Evolutionary conservation across 2,888 invertebrate species (phyloP), one percentile per base, ranked within the genome.

Genomic region (Ochropacha duplaris): DNA sequence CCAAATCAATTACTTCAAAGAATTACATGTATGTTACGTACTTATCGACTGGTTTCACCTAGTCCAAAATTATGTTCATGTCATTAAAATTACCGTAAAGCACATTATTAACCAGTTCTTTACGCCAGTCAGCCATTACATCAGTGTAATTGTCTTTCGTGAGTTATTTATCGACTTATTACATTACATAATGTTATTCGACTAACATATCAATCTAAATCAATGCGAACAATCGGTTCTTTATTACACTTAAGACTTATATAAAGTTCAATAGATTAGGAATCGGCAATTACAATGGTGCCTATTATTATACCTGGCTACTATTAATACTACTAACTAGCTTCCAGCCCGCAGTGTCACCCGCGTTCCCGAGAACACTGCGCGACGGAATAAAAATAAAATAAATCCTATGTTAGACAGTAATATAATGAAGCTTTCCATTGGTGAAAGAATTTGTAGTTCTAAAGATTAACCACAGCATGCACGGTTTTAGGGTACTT

Each of bases 131-230:
- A 54, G 57, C n/a, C n/a, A 9, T 61, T 67, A 64, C 60, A 61
- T 67, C 66, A 69, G 64, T 71, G 61, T 64, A 54, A 59, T 64
- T 24, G 3, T 52, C 60, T 62, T 61, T 61, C 57, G 54, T 55
- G 50, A 57, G 66, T 65, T 67, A 64, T 64, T 69, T 68, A 68
- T 68, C 68, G 66, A 52, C 52, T 64, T 54, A 65, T 67, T 60
- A 55, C 56, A 59, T 75, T 69, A 68, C 54, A 58, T 60, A 61
- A 74, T 49, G 34, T 56, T 44, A 19, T 19, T 44, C 19, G 19
- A n/a, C 44, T 44, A 44, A 19, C 14, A 44, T 58, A 68, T 60
- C 65, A 68, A 62, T 72, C 67, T 67, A 60, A 31, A 11, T 28
- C 31, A 31, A 0, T 52, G 16, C 16, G 44, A 19, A 19, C 19